phyloP scores from a whole-genome alignment of 2,113 vertebrate species.

The Corvus moneduloides region DNA sequence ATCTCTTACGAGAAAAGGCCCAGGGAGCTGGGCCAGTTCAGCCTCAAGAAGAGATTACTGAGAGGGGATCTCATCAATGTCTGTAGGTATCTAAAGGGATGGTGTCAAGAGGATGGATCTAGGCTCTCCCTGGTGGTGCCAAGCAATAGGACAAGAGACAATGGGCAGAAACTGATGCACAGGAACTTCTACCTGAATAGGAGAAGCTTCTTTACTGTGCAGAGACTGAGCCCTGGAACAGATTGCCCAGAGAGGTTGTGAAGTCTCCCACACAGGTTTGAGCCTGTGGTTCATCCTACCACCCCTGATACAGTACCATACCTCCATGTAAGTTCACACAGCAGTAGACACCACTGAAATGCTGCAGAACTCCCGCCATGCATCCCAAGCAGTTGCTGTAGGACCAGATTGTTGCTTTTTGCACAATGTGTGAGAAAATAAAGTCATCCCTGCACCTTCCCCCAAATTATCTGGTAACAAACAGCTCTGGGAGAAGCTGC shows the following conservation, averaged over 20 bases:
- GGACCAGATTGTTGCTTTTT: neutral
- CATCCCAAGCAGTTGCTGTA: neutral
- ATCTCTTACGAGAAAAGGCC: neutral
- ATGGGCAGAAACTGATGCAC: neutral
- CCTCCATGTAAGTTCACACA: neutral
- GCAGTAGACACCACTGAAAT: neutral
- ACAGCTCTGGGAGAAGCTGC: neutral
- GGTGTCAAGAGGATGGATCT: neutral
- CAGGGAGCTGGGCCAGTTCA: neutral
- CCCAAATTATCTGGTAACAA: neutral
- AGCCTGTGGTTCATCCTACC: neutral
- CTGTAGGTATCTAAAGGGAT: neutral
- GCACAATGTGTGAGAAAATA: neutral
- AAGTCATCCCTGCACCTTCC: neutral
- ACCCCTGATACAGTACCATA: fast-evolving
- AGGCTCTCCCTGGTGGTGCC: neutral
- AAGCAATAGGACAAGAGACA: neutral
- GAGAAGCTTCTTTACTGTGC: neutral
- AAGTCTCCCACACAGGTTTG: neutral
- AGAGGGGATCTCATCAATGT: neutral
- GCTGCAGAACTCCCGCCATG: neutral
- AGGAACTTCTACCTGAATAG: neutral
- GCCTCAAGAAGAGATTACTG: neutral
- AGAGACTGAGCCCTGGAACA: neutral
- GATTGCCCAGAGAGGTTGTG: neutral